Evolutionary conservation across 1,140 invertebrate genomes (phyloP).

Genomic region (Maniola jurtina): DNA sequence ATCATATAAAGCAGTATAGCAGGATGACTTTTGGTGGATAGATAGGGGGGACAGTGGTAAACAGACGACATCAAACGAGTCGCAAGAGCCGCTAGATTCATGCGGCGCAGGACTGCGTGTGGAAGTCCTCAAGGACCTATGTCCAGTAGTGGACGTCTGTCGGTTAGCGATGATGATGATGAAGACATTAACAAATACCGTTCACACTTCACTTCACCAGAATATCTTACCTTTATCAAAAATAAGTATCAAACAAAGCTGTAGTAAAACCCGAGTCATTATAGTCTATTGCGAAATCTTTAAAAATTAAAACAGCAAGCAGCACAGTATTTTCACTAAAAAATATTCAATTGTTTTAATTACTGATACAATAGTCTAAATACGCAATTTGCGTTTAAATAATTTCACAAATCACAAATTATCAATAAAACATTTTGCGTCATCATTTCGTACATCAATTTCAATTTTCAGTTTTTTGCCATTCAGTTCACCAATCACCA

Average conservation of each 20-base stretch:
- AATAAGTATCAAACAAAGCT: slow-evolving; percentile 34
- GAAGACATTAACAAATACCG: too few relatives aligned
- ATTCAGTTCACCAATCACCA: neutral
- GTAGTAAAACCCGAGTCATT: slow-evolving; percentile 33
- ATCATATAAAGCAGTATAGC: too few relatives aligned
- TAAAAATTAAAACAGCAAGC: neutral
- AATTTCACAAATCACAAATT: slow-evolving; percentile 7
- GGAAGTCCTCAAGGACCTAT: too few relatives aligned
- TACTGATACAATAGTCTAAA: neutral
- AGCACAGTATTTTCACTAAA: neutral
- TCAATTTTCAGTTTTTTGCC: slow-evolving; percentile 1
- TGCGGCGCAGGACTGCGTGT: too few relatives aligned
- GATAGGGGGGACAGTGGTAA: too few relatives aligned
- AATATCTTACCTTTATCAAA: slow-evolving; percentile 30
- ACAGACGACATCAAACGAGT: too few relatives aligned
- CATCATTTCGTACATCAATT: slow-evolving; percentile 16
- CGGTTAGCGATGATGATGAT: too few relatives aligned
- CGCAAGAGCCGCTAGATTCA: too few relatives aligned
- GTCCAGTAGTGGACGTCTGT: too few relatives aligned
- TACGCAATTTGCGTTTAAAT: slow-evolving; percentile 1
- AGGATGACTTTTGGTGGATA: too few relatives aligned
- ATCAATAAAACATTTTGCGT: slow-evolving; percentile 37
- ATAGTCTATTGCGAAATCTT: neutral
- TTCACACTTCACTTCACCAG: neutral
- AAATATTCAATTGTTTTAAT: neutral